Conservation (phyloP, 1,140 invertebrate species). For the Hypothenemus hampei region DNA sequence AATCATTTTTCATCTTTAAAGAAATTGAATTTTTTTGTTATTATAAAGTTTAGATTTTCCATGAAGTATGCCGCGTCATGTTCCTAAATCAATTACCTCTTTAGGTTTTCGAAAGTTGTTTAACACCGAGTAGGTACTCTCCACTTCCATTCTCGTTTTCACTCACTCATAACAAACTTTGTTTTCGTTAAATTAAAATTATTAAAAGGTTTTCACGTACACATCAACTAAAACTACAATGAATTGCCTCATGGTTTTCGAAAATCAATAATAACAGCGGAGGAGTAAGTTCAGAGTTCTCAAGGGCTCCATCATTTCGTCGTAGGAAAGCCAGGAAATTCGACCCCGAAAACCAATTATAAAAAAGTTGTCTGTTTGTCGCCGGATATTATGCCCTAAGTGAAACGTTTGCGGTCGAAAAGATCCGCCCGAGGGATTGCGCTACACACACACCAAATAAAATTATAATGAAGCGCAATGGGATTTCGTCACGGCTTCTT, state of each 20-base stretch:
- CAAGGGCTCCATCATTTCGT: no score
- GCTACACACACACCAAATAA: constrained; percentile 15
- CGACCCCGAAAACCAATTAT: constrained; percentile 14
- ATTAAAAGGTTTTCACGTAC: no score
- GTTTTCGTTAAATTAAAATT: constrained; percentile 3
- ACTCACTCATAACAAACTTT: constrained; percentile 4
- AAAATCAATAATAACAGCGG: no score
- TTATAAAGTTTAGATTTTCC: constrained; percentile 16
- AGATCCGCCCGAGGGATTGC: constrained; percentile 16
- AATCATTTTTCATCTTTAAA: constrained; percentile 21
- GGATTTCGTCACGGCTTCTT: no score
- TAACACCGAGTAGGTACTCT: background rate
- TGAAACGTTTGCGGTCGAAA: background rate
- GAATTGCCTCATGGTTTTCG: no score
- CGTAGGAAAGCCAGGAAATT: no score
- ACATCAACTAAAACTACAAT: no score
- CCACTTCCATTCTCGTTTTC: background rate
- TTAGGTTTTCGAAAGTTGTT: constrained; percentile 11
- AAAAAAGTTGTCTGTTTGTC: constrained; percentile 19
- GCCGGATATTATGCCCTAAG: constrained; percentile 14
- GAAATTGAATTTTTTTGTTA: constrained; percentile 21
- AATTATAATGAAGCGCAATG: constrained; percentile 13
- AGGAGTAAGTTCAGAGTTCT: no score
- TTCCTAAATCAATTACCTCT: constrained; percentile 13
- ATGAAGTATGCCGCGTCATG: constrained; percentile 15